These are phyloP conservation scores for Drosophila kuntzei DNA, from an alignment of 2,888 invertebrate species.

Conservation along the genomic window DNA sequence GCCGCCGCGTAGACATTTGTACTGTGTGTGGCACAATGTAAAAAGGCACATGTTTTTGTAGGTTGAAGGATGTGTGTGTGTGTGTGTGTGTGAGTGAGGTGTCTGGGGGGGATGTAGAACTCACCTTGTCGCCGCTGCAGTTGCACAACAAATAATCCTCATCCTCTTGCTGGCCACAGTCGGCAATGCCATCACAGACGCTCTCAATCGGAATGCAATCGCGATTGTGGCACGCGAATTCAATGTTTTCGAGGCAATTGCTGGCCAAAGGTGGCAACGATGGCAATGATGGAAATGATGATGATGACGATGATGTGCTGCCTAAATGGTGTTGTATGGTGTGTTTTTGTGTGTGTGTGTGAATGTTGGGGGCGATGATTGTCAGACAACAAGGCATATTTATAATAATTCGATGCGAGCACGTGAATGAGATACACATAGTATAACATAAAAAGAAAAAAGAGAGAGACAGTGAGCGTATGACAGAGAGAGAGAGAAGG, in stretches of 20 bases:
- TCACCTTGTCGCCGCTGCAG: constrained; percentile 84
- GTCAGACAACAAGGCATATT: constrained; percentile 69
- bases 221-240: constrained; percentile 88
- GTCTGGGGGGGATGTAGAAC: constrained; percentile 49
- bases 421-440: constrained; percentile 60
- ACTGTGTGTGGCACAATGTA: constrained; percentile 69
- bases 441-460: constrained; percentile 40
- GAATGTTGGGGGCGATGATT: constrained; percentile 41
- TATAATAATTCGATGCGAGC: constrained; percentile 66
- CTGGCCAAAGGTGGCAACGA: constrained; percentile 36
- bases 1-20: constrained; percentile 85
- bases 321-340: constrained; percentile 56
- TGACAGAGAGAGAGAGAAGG: constrained; percentile 10
- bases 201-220: constrained; percentile 91
- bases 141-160: constrained; percentile 87
- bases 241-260: constrained; percentile 83
- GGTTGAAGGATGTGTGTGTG: constrained; percentile 16
- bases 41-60: constrained; percentile 39
- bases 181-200: constrained; percentile 93
- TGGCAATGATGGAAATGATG: constrained; percentile 40
- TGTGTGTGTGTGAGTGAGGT: constrained; percentile 16
- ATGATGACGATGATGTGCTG: constrained; percentile 47
- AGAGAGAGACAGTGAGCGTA: constrained; percentile 43
- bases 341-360: constrained; percentile 20
- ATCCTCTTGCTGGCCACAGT: constrained; percentile 91